phyloP scores from a whole-genome alignment of 1,140 invertebrate species.

The Oncopodura yosiiana region DNA sequence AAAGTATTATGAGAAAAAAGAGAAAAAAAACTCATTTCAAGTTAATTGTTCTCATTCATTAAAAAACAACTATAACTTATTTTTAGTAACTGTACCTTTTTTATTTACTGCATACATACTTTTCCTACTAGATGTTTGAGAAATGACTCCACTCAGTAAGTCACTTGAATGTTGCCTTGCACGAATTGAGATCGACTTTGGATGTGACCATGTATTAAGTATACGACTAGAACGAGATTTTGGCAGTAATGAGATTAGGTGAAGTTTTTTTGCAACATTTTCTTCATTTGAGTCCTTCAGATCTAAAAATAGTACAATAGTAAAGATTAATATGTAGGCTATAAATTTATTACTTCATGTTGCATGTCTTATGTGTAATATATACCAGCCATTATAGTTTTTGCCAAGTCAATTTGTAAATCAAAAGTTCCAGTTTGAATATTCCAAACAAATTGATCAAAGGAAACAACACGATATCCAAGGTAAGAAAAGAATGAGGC shows the following conservation, averaged over 20 bases:
- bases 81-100: too few species aligned
- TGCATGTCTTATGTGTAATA: neutral
- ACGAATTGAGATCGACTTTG: conserved; percentile 61
- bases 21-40: neutral
- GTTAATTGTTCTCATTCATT: neutral
- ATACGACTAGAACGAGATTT: conserved; percentile 62
- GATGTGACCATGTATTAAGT: conserved; percentile 65
- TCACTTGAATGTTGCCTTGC: conserved; percentile 68
- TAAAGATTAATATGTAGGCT: neutral
- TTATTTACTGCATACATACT: conserved; percentile 18
- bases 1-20: neutral
- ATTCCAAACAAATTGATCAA: conserved; percentile 66
- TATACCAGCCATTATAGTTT: conserved; percentile 64
- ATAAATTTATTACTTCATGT: too few species aligned
- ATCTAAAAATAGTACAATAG: conserved; percentile 43
- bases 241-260: conserved; percentile 58
- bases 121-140: conserved; percentile 32
- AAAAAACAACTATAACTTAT: conserved; percentile 21
- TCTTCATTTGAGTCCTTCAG: conserved; percentile 55
- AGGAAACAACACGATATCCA: conserved; percentile 62
- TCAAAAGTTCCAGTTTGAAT: conserved; percentile 69
- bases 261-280: conserved; percentile 55
- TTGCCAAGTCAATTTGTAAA: conserved; percentile 74
- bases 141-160: conserved; percentile 55
- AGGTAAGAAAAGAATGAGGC: conserved; percentile 76